Base-by-base conservation (phyloP, 2,113 vertebrate genomes). In the Marcusenius ussheri region DNA sequence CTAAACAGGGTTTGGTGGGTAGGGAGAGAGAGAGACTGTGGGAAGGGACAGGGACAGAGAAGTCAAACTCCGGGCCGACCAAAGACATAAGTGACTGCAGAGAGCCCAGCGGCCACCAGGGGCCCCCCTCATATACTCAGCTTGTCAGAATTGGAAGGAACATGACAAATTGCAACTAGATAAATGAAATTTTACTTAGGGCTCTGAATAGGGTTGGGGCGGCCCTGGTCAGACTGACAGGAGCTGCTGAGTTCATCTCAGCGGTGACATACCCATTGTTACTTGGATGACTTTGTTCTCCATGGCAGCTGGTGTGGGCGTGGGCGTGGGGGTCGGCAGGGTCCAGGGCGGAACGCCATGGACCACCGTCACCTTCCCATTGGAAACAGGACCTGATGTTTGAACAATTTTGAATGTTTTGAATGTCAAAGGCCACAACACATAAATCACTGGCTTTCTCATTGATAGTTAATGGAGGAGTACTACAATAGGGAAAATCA, bases 261-360 rank as follows among this genome's bases (percentile, higher is more conserved):
- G 66, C 8, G 10, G 27, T 74, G n/a, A 77, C 70, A 39, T 94
- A 96, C 96, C n/a, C n/a, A n/a, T n/a, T n/a, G n/a, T n/a, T n/a
- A n/a, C n/a, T n/a, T n/a, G n/a, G n/a, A n/a, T n/a, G n/a, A n/a
- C n/a, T n/a, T n/a, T n/a, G n/a, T n/a, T n/a, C n/a, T n/a, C n/a
- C n/a, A n/a, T n/a, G n/a, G 91, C 58, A 6, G 27, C 89, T 0
- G 91, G 91, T 0, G 92, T 1, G 0, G 86, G 91, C 0, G 92
- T 1, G 0, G 86, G 0, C 6, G 0, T 1, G 0, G 91, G 93
- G 8, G 92, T 66, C 1, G 88, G 19, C 42, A 50, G 91, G 90
- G 92, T 91, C 96, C 95, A 96, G 3, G 94, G 93, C 0, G 95
- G 95, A 15, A 58, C n/a, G 47, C 91, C 9, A 88, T 95, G 92